Percentiles rank a stretch among this genome's conserved stretches.
phyloP scores from a whole-genome alignment of 2,113 vertebrate genomes.

The Balaeniceps rex region DNA sequence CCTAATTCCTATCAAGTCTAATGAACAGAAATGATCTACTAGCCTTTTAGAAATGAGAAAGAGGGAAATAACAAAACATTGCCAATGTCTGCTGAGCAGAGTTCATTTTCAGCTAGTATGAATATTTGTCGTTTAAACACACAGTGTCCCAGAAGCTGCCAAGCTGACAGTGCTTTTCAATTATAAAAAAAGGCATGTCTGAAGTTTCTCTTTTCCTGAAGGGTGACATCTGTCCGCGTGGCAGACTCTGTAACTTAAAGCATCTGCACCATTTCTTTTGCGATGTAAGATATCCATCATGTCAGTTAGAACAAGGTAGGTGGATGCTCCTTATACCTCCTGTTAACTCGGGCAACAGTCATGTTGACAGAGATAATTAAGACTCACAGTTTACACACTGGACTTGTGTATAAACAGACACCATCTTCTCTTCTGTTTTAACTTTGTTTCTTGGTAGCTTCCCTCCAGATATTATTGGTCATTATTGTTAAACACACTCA shows the following conservation, averaged over 20 bases:
- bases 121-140: conserved; percentile 66
- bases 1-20: conserved; percentile 63
- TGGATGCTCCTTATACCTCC: background rate
- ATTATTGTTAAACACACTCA: background rate
- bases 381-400: background rate
- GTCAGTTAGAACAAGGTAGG: background rate
- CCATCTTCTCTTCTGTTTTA: background rate
- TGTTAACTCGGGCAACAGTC: conserved; percentile 3
- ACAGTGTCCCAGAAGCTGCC: conserved; percentile 60
- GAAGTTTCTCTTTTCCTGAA: conserved; percentile 21
- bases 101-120: conserved; percentile 53
- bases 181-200: conserved; percentile 59
- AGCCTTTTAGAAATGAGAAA: conserved; percentile 24
- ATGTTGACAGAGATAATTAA: background rate
- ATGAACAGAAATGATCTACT: conserved; percentile 54
- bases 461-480: background rate
- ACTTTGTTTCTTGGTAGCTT: background rate
- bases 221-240: conserved; percentile 58
- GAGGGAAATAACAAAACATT: conserved; percentile 31
- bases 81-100: conserved; percentile 15
- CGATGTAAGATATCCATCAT: background rate
- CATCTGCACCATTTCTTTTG: background rate
- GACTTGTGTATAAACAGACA: background rate
- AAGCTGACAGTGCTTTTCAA: conserved; percentile 70
- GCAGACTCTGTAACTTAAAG: conserved; percentile 19